Conservation (phyloP, 2,888 invertebrate species). For the Dasysyrphus tricinctus region DNA sequence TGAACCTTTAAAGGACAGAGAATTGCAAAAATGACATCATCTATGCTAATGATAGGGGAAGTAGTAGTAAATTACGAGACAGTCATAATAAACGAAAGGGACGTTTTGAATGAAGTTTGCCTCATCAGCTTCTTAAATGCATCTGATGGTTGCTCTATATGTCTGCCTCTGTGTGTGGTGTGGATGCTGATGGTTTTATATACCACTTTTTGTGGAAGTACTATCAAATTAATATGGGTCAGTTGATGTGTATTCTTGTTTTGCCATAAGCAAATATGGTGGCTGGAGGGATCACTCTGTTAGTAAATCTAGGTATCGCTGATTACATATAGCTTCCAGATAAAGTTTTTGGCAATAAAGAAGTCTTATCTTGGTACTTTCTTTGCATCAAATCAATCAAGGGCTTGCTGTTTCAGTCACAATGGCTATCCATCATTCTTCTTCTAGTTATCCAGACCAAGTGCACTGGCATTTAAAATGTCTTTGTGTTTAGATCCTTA, state of each 20-base stretch:
- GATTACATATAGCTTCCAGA: neutral
- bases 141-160: no score
- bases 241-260: neutral
- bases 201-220: neutral
- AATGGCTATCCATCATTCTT: no score
- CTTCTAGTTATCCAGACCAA: no score
- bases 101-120: neutral
- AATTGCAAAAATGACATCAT: constrained; percentile 30
- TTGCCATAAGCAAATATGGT: no score
- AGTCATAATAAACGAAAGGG: constrained; percentile 16
- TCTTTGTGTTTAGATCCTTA: no score
- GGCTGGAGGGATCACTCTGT: no score
- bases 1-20: constrained; percentile 20
- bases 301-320: neutral
- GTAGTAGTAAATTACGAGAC: constrained; percentile 36
- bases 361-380: no score
- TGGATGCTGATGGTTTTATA: neutral
- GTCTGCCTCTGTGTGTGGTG: neutral
- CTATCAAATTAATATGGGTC: neutral
- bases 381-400: no score
- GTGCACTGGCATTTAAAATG: no score
- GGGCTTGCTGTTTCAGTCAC: no score
- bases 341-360: no score
- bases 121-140: no score
- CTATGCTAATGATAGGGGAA: constrained; percentile 50